These are phyloP conservation scores for Schizopygopsis malacanthus DNA, from an alignment of 2,797 vertebrate species.

Conservation along the genomic window DNA sequence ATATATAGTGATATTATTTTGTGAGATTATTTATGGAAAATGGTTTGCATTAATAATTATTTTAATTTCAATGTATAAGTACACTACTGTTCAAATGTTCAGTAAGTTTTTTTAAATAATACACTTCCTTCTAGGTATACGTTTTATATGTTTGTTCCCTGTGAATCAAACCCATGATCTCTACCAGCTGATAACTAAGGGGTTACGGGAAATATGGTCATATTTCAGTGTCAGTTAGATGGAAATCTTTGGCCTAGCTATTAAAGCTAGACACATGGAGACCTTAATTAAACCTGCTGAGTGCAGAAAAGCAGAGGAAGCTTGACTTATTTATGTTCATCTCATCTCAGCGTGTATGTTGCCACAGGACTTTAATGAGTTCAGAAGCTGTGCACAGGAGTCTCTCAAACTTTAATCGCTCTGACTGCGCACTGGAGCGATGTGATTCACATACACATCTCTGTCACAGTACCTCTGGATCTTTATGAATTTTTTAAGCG, in stretches of 20 bases:
- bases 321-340: conserved; percentile 54
- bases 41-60: not conserved
- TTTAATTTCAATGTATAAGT: not conserved
- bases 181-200: conserved; percentile 2
- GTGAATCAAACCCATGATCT: not conserved
- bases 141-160: not conserved
- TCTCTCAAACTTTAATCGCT: conserved; percentile 55
- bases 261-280: conserved; percentile 36
- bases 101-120: not conserved
- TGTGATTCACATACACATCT: conserved; percentile 17
- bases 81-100: not conserved
- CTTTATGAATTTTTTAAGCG: conserved; percentile 49
- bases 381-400: conserved; percentile 44
- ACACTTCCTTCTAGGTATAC: not conserved
- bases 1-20: not conserved
- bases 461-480: conserved; percentile 48
- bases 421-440: conserved; percentile 44
- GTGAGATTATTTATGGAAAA: not conserved
- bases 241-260: conserved; percentile 19
- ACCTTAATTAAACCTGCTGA: conserved; percentile 50
- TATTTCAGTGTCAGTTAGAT: conserved; percentile 21
- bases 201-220: conserved; percentile 1
- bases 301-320: conserved; percentile 41
- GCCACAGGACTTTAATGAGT: conserved; percentile 51
- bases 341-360: conserved; percentile 36